phyloP scores from a whole-genome alignment of 2,797 vertebrate genomes.

The Eospalax fontanierii region DNA sequence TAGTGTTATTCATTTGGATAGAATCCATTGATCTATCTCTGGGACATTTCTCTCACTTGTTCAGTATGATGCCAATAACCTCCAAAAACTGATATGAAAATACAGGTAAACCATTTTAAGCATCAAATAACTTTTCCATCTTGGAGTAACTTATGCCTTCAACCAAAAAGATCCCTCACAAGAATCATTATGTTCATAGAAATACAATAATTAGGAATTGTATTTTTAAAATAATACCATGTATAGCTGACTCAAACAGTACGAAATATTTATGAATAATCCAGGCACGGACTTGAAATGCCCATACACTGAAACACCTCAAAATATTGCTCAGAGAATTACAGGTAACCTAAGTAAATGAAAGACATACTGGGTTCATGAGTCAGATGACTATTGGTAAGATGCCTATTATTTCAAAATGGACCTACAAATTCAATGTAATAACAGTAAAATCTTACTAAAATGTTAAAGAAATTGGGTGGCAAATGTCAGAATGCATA shows the following conservation, averaged over 20 bases:
- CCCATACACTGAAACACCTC: not conserved
- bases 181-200: no score
- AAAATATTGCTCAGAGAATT: not conserved
- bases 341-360: not conserved
- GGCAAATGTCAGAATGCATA: no score
- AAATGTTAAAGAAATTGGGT: not conserved
- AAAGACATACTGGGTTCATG: not conserved
- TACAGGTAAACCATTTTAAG: not conserved
- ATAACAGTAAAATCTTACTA: no score
- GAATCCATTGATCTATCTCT: not conserved
- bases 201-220: not conserved
- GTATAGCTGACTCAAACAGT: not conserved
- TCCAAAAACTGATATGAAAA: not conserved
- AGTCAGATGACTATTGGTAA: not conserved
- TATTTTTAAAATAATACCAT: not conserved
- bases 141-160: not conserved
- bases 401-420: not conserved
- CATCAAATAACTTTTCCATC: not conserved
- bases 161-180: not conserved
- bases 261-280: not conserved
- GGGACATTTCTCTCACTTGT: not conserved
- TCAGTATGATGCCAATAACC: not conserved
- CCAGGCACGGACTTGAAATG: no score
- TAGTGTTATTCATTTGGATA: not conserved
- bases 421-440: not conserved